Evolutionary conservation across 2,797 vertebrate species (phyloP), one percentile per base, ranked within the genome.

Genomic region (Hapalemur alaotrensis): DNA sequence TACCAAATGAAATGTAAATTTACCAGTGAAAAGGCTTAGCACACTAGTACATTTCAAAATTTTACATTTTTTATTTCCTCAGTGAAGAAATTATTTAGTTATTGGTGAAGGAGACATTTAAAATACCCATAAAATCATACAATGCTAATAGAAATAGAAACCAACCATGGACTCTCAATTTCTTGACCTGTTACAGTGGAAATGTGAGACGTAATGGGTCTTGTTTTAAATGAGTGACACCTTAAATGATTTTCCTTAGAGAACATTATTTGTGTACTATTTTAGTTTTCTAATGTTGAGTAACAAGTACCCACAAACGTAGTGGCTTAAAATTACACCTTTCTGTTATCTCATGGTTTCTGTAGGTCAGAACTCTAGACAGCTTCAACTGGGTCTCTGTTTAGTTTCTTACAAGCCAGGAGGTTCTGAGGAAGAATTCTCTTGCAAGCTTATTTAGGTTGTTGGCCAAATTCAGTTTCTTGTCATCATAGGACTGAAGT

Each of bases 81-180:
- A 96, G 28, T 97, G 92, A 95, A 97, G 80, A 97, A 97, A 98
- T 97, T 98, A 99, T 98, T 98, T 98, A 98, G 97, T 98, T 97
- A 90, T 82, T 94, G 28, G 76, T 96, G 70, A 91, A 98, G 90
- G 38, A 98, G 98, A 97, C 96, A 98, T 97, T 38, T 97, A 97
- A 98, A 98, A 89, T 98, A 98, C 30, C 28, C 99, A 98, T 99
- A 99, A 98, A 99, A 63, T 98, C 98, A 99, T 98, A 99, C 96
- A 97, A 98, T 96, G 96, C 98, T 98, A 98, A 98, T 97, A 98
- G 96, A 96, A 98, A 97, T 50, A 95, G 11, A 98, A 96, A 73
- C 82, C 75, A 83, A 0, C 28, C 50, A 92, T 89, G 63, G 89
- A 83, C 70, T 97, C 95, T 98, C 69, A 89, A 98, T 98, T 98